Percentiles rank a stretch among this genome's conserved stretches.
phyloP scores from a whole-genome alignment of 2,797 vertebrate genomes.

The Cyclura pinguis region DNA sequence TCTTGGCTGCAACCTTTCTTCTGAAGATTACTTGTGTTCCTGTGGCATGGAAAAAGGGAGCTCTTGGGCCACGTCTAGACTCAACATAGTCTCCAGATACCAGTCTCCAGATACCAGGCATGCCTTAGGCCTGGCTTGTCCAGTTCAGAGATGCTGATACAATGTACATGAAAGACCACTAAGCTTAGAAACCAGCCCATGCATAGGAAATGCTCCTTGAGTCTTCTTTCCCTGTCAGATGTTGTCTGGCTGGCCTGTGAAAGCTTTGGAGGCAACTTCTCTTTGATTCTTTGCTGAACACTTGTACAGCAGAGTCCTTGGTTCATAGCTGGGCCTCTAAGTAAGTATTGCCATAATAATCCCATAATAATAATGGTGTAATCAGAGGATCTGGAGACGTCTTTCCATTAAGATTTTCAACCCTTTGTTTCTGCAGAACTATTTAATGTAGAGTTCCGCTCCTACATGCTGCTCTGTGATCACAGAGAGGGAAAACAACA shows the following conservation, averaged over 20 bases:
- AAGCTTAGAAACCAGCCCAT: background rate
- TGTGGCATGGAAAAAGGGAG: background rate
- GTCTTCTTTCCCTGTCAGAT: background rate
- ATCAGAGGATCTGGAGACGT: background rate
- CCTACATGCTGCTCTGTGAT: background rate
- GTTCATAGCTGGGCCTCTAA: background rate
- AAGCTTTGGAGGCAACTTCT: too few species aligned
- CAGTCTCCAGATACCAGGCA: background rate
- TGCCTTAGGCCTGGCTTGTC: background rate
- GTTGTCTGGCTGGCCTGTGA: background rate
- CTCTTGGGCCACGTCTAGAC: background rate
- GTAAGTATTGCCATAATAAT: background rate
- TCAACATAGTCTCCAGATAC: background rate
- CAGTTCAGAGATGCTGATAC: background rate
- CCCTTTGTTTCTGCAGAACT: background rate
- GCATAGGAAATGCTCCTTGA: background rate
- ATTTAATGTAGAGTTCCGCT: background rate
- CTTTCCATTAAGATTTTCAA: background rate
- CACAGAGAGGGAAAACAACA: background rate
- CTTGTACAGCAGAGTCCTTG: background rate
- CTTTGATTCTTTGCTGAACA: background rate
- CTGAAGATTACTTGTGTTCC: background rate
- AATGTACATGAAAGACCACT: background rate
- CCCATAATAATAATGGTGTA: background rate
- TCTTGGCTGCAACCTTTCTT: slow-evolving; percentile 6